Conservation (phyloP, 2,113 vertebrate genomes). For the Pelodiscus sinensis region DNA sequence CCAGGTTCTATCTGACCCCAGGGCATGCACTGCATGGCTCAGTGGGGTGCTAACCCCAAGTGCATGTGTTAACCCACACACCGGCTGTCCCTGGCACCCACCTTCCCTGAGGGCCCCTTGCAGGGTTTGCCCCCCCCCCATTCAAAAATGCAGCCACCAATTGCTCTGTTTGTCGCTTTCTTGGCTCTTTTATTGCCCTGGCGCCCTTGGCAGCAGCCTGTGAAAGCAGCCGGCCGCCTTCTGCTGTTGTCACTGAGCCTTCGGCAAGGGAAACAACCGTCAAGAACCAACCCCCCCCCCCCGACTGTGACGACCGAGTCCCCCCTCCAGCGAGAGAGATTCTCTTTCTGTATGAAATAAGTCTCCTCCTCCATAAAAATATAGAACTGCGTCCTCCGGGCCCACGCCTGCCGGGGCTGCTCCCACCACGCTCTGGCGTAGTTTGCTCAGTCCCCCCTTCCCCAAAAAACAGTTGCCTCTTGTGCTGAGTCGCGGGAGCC, state of each 20-base stretch:
- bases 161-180: not conserved
- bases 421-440: not conserved
- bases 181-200: too few species aligned
- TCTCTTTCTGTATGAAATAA: not conserved
- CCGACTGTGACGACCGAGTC: not conserved
- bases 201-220: not conserved
- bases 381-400: not conserved
- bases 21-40: too few species aligned
- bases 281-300: not conserved
- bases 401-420: not conserved
- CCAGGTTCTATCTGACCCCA: too few species aligned
- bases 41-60: too few species aligned
- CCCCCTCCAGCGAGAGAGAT: not conserved
- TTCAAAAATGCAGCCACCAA: constrained; percentile 34
- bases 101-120: too few species aligned
- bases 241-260: not conserved
- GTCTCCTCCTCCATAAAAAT: not conserved
- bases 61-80: too few species aligned
- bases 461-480: not conserved
- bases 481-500: not conserved
- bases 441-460: not conserved
- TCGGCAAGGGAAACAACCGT: not conserved
- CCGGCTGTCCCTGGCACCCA: too few species aligned
- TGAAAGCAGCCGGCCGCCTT: not conserved
- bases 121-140: constrained; percentile 22